Conservation (phyloP, 1,140 invertebrate genomes). For the Euwallacea similis region DNA sequence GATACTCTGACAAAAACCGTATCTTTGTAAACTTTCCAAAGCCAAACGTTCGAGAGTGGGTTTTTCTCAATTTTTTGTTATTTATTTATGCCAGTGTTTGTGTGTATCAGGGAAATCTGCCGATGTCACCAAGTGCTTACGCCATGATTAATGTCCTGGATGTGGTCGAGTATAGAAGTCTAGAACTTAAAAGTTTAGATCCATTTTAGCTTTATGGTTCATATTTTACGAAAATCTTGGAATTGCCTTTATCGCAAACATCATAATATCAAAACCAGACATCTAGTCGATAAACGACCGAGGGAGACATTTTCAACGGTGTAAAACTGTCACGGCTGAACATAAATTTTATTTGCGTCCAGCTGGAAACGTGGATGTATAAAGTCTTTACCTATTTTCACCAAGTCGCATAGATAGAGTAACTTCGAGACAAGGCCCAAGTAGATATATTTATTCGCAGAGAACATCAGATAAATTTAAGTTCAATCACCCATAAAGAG, state of each 20-base stretch:
- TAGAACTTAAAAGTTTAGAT: slow-evolving; percentile 28
- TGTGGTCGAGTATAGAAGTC: slow-evolving; percentile 28
- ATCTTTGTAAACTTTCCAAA: slow-evolving; percentile 21
- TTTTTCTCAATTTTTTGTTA: slow-evolving; percentile 19
- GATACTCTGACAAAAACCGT: slow-evolving; percentile 11
- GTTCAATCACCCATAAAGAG: too few relatives aligned
- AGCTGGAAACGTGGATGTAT: slow-evolving; percentile 5
- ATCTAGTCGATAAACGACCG: slow-evolving; percentile 5
- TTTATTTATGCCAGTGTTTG: slow-evolving; percentile 31
- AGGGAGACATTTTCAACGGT: slow-evolving; percentile 3
- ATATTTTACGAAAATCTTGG: slow-evolving; percentile 23
- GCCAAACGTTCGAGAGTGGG: slow-evolving; percentile 6
- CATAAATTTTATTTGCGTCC: slow-evolving; percentile 6
- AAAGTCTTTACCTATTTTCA: too few relatives aligned
- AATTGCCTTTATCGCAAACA: slow-evolving; percentile 3
- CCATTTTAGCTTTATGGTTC: slow-evolving; percentile 13
- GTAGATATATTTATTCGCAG: too few relatives aligned
- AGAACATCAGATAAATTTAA: too few relatives aligned
- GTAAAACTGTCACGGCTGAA: slow-evolving; percentile 14
- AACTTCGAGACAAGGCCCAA: too few relatives aligned
- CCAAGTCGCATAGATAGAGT: too few relatives aligned
- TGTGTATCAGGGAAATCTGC: slow-evolving; percentile 30
- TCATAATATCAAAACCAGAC: slow-evolving; percentile 24
- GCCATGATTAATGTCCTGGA: slow-evolving; percentile 23
- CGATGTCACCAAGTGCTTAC: slow-evolving; percentile 31